phyloP scores from a whole-genome alignment of 2,797 vertebrate genomes.

The Parauchenoglanis ngamensis region DNA sequence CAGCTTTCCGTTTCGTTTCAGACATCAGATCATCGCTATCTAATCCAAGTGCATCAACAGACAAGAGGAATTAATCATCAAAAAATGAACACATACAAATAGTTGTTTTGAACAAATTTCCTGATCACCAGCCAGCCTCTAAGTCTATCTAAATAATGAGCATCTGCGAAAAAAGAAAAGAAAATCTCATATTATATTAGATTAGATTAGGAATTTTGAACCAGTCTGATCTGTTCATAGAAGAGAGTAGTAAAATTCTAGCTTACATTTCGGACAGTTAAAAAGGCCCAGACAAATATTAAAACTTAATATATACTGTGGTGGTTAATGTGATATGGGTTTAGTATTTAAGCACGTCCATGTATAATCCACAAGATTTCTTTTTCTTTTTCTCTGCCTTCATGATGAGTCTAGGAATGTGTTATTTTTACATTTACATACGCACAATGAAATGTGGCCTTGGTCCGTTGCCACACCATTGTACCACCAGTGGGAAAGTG shows the following conservation, averaged over 20 bases:
- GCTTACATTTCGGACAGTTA: neutral
- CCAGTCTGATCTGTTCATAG: neutral
- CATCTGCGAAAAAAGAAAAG: neutral
- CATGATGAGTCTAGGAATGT: constrained; percentile 9
- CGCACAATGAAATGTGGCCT: constrained; percentile 59
- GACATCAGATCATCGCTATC: neutral
- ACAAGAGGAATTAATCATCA: neutral
- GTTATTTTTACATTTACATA: constrained; percentile 68
- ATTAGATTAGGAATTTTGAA: neutral
- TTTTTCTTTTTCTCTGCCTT: constrained; percentile 39
- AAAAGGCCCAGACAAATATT: constrained; percentile 30
- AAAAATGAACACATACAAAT: neutral
- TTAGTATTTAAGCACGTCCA: constrained; percentile 61
- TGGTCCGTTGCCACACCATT: constrained; percentile 53
- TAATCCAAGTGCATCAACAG: neutral
- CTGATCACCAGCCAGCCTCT: neutral
- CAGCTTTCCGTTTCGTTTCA: neutral
- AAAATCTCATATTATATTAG: neutral
- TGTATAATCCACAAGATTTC: constrained; percentile 62
- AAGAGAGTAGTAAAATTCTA: neutral
- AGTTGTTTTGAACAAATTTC: neutral
- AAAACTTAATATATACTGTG: constrained; percentile 50
- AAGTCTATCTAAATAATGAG: neutral
- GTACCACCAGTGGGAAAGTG: constrained; percentile 48
- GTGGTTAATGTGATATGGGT: constrained; percentile 57